Evolutionary conservation across 2,888 invertebrate species (phyloP).

Genomic region (Aphidoletes aphidimyza): DNA sequence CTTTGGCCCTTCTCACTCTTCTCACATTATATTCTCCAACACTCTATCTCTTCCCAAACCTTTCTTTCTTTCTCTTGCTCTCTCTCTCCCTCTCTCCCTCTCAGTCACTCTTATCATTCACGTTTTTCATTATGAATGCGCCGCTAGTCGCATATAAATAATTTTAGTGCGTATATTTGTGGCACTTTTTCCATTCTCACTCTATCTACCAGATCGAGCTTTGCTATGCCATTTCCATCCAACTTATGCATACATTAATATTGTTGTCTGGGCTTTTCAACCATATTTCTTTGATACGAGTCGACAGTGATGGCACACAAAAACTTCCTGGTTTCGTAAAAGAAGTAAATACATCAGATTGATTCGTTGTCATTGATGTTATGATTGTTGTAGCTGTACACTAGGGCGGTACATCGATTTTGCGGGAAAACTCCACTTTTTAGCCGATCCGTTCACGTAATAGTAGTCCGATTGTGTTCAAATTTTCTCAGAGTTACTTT

Average conservation of each 20-base stretch:
- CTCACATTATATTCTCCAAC: too few species aligned
- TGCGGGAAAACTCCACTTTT: too few species aligned
- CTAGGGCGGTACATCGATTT: too few species aligned
- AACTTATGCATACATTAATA: constrained; percentile 28
- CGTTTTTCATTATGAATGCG: neutral
- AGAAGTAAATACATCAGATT: constrained; percentile 20
- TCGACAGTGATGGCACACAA: neutral
- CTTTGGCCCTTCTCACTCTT: too few species aligned
- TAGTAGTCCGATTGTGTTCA: too few species aligned
- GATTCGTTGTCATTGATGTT: constrained; percentile 42
- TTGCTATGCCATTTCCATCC: neutral
- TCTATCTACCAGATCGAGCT: neutral
- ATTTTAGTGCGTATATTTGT: constrained; percentile 27
- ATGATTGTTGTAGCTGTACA: constrained; percentile 36
- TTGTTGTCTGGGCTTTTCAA: constrained; percentile 38
- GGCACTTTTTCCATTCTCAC: neutral
- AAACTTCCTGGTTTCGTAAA: neutral
- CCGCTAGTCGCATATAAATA: neutral
- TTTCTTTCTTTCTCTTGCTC: neutral
- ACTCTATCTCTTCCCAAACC: too few species aligned
- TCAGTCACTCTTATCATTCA: neutral
- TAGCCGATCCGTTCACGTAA: too few species aligned
- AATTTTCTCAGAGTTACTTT: too few species aligned
- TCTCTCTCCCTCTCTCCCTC: neutral
- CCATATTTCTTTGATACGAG: neutral